These are phyloP conservation scores for Pionites leucogaster DNA, from an alignment of 2,113 vertebrate species.

Conservation along the genomic window DNA sequence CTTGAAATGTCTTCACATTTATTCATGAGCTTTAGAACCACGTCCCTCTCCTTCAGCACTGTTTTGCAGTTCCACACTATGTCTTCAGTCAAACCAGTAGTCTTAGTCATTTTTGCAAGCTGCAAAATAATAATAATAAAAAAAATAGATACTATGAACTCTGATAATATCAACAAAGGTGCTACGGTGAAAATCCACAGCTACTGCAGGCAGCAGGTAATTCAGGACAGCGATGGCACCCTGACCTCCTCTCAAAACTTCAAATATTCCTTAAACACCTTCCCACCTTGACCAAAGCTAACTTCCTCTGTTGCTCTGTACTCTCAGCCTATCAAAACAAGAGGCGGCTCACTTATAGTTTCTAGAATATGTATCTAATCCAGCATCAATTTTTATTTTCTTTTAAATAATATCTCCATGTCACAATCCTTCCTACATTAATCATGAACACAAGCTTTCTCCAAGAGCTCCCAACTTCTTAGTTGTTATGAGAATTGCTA, in stretches of 20 bases:
- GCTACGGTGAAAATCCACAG: neutral
- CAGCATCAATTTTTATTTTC: neutral
- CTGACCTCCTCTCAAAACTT: neutral
- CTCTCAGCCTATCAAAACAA: neutral
- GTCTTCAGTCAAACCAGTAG: slow-evolving; percentile 83
- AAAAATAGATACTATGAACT: neutral
- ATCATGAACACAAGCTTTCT: neutral
- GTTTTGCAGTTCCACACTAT: slow-evolving; percentile 87
- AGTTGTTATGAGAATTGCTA: neutral
- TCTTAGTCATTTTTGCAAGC: slow-evolving; percentile 80
- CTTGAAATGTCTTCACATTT: slow-evolving; percentile 92
- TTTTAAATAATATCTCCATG: neutral
- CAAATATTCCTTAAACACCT: neutral
- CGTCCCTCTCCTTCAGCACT: slow-evolving; percentile 88
- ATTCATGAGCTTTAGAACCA: slow-evolving; percentile 91
- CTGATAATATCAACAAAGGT: neutral
- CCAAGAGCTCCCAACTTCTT: neutral
- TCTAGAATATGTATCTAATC: neutral
- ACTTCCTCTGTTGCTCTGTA: neutral
- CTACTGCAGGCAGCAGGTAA: neutral
- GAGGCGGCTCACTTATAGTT: neutral
- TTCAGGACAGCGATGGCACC: neutral
- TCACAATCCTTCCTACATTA: neutral
- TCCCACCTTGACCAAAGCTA: neutral
- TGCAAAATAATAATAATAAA: slow-evolving; percentile 31